Conservation (phyloP, 2,113 vertebrate genomes). For the Nycticebus coucang region DNA sequence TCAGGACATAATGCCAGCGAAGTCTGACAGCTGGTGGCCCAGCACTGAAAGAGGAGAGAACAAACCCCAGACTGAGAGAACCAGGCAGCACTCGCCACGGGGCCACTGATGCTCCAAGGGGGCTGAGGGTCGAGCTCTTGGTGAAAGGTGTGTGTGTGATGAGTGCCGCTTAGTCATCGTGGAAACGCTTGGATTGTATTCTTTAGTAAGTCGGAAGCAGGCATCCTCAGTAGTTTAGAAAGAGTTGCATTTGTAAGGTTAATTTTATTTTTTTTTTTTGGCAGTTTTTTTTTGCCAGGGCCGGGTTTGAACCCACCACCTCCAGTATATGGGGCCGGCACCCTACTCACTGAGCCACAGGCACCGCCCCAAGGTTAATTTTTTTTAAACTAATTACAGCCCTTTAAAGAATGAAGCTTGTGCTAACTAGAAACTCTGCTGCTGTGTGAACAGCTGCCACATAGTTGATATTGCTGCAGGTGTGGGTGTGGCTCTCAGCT, state of each 20-base stretch:
- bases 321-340: too few species aligned
- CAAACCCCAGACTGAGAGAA: not conserved
- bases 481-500: not conserved
- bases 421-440: not conserved
- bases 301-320: too few species aligned
- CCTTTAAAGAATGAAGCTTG: too few species aligned
- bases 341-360: too few species aligned
- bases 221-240: not conserved
- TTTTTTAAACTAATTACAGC: not conserved
- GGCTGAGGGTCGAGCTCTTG: not conserved
- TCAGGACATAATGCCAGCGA: not conserved
- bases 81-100: rapidly evolving
- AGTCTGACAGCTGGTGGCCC: not conserved
- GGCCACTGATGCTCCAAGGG: not conserved
- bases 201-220: not conserved
- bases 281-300: too few species aligned
- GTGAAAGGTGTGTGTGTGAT: rapidly evolving
- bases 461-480: not conserved
- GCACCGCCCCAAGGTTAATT: too few species aligned
- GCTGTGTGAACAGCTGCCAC: rapidly evolving
- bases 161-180: rapidly evolving
- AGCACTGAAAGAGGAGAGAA: not conserved
- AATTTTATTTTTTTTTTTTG: too few species aligned
- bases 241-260: not conserved
- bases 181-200: rapidly evolving